Base-by-base conservation (phyloP, 1,140 invertebrate genomes). In the Trichonephila clavipes region DNA sequence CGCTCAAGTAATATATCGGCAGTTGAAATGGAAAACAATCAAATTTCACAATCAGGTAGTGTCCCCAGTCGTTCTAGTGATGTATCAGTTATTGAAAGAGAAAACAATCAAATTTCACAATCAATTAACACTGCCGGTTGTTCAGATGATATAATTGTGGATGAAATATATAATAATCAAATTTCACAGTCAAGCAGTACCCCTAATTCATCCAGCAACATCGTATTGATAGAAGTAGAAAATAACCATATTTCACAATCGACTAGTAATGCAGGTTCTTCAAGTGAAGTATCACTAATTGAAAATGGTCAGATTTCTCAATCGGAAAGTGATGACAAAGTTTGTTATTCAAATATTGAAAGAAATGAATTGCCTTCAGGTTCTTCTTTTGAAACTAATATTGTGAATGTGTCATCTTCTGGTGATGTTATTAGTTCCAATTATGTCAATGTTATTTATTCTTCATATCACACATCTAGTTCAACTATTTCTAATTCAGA, bases 371-470 rank as follows among this genome's bases (percentile, higher is more conserved):
- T 88, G 14, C 7, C 87, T 24, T 34, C 62, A 24, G 58, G n/a
- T n/a, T 58, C 44, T 59, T 62, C 72, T 28, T 58, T 59, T 18
- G 51, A 61, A 62, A 24, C 28, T 86, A 34, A 64, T 28, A 44
- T n/a, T 85, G 62, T 92, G 18, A 72, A 16, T 72, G 83, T 92
- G 6, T 92, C 91, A 10, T 92, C 91, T 58, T 92, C 91, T 77
- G n/a, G 64, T 59, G 91, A 92, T 34, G 59, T 40, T 77, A 14
- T 16, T 28, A 82, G 51, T 61, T 86, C 81, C 16, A 85, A 59
- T 87, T 40, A n/a, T 59, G 40, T 44, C 59, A 62, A 85, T 87
- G 62, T 77, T n/a, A 87, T 87, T 59, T 87, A 92, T 77, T 90
- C 89, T 58, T 87, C 91, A 87, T 87, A 62, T 72, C n/a, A 58